These are phyloP conservation scores for Gadus macrocephalus DNA, from an alignment of 2,113 vertebrate genomes.

Conservation along the genomic window DNA sequence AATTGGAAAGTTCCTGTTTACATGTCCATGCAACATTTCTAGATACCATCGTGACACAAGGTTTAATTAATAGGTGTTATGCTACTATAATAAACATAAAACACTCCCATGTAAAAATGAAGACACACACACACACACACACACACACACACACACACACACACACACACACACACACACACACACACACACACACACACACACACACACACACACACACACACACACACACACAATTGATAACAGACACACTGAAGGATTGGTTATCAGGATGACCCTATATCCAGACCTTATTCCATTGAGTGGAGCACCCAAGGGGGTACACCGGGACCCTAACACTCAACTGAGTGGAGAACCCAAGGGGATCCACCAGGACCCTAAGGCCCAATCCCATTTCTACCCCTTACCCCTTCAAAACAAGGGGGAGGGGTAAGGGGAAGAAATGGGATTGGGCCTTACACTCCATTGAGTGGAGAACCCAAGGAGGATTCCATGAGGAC, in stretches of 20 bases:
- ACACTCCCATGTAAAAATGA: not conserved
- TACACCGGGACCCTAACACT: constrained; percentile 27
- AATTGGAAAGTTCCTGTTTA: not conserved
- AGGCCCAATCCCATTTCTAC: constrained; percentile 25
- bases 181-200: not conserved
- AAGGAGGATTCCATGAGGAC: too few relatives aligned
- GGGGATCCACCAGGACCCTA: not conserved
- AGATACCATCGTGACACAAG: too few relatives aligned
- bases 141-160: not conserved
- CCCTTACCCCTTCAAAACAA: too few relatives aligned
- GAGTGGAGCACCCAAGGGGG: not conserved
- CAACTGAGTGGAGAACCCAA: constrained; percentile 17
- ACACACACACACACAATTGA: too few relatives aligned
- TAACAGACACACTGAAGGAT: constrained; percentile 39
- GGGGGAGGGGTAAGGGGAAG: not conserved
- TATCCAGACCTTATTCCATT: not conserved
- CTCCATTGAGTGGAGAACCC: constrained; percentile 24
- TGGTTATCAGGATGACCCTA: constrained; percentile 13
- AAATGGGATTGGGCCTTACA: constrained; percentile 11
- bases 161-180: not conserved
- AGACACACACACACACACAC: not conserved
- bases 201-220: constrained; percentile 2
- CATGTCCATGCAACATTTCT: too few relatives aligned
- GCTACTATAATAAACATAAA: not conserved
- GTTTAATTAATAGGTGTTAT: not conserved